Evolutionary conservation across 2,888 invertebrate species (phyloP).

Genomic region (Seira musarum): DNA sequence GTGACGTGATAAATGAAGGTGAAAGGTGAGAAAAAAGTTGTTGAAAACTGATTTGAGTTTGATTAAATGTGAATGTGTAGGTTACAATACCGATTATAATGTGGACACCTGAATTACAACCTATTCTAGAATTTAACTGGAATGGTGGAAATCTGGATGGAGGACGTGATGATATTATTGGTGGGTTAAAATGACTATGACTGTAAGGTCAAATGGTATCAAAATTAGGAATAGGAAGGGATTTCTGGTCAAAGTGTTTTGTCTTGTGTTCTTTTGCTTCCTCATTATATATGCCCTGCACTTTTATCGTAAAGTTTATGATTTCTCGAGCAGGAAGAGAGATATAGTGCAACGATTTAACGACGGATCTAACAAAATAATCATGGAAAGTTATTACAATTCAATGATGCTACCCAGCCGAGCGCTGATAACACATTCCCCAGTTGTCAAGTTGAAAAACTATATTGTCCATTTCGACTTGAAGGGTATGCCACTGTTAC

Average conservation of each 20-base stretch:
- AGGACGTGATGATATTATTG: too few species aligned
- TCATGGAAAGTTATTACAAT: conserved; percentile 23
- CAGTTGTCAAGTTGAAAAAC: conserved; percentile 70
- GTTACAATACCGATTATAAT: too few species aligned
- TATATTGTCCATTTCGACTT: conserved; percentile 87
- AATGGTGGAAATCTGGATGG: too few species aligned
- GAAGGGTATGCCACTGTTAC: conserved; percentile 86
- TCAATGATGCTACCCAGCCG: neutral
- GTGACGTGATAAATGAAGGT: too few species aligned
- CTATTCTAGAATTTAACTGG: too few species aligned
- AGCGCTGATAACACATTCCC: conserved; percentile 6
- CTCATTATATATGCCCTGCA: conserved; percentile 41
- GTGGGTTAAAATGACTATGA: too few species aligned
- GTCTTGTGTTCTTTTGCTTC: conserved; percentile 38
- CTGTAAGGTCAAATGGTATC: conserved; percentile 30
- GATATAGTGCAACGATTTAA: neutral
- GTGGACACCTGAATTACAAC: too few species aligned
- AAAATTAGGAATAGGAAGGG: conserved; percentile 42
- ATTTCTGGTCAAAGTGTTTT: conserved; percentile 26
- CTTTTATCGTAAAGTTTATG: conserved; percentile 33
- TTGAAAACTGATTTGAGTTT: too few species aligned
- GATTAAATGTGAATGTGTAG: too few species aligned
- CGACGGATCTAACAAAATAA: conserved; percentile 5
- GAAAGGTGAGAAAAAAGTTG: too few species aligned
- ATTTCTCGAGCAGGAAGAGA: conserved; percentile 18